Evolutionary conservation across 2,113 vertebrate genomes (phyloP).

Genomic region (Eolophus roseicapilla): DNA sequence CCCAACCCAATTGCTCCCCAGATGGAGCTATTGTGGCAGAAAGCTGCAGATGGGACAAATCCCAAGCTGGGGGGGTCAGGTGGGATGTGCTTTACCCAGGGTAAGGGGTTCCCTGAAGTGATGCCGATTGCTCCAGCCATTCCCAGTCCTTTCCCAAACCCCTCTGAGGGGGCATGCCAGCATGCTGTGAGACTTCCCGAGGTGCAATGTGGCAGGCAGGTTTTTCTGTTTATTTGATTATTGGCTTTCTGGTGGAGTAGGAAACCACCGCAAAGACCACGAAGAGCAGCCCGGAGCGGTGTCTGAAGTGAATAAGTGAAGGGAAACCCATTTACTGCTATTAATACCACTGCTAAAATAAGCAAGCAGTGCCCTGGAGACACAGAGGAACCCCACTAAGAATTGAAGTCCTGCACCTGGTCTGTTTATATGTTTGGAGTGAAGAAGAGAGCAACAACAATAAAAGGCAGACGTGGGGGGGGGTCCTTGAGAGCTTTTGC

Average conservation of each 20-base stretch:
- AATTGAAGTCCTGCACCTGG: not conserved
- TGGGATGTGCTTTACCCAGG: not conserved
- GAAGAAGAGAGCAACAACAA: not conserved
- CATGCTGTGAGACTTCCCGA: not conserved
- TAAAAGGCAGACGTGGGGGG: no score
- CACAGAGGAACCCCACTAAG: not conserved
- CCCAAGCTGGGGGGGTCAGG: not conserved
- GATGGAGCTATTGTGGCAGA: not conserved
- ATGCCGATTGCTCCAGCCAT: not conserved
- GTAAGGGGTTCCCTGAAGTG: not conserved
- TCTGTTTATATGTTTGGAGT: conserved; percentile 48
- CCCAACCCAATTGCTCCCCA: not conserved
- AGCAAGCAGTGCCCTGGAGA: not conserved
- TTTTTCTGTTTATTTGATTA: conserved; percentile 23
- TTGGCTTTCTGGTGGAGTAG: not conserved
- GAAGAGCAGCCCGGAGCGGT: not conserved
- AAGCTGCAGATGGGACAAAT: not conserved
- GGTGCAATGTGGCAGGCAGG: not conserved
- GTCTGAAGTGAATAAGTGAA: conserved; percentile 21
- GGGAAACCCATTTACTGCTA: conserved; percentile 40
- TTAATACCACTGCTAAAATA: conserved; percentile 23
- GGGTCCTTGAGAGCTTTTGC: not conserved
- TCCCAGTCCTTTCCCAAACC: not conserved
- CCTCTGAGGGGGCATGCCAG: not conserved
- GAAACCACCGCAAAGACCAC: not conserved